Conservation (phyloP, 2,888 invertebrate genomes). For the Tiliacea aurago region DNA sequence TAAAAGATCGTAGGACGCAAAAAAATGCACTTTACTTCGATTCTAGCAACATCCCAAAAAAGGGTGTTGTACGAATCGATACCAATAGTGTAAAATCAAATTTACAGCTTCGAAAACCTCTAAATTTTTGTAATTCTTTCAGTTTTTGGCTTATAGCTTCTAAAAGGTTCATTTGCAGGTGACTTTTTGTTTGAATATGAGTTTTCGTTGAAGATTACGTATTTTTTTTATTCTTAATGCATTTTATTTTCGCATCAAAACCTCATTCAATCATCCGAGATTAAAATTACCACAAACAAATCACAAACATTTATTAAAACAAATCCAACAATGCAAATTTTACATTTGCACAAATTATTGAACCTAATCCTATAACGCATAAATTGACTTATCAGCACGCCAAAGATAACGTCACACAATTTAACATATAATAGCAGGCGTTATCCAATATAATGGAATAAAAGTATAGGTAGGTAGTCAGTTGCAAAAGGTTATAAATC, state of each 20-base stretch:
- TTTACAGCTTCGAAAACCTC: no score
- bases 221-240: background rate
- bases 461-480: slow-evolving; percentile 43
- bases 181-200: no score
- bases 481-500: slow-evolving; percentile 73
- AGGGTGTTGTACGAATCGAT: no score
- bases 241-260: background rate
- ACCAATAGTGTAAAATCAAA: no score
- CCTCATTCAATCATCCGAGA: background rate
- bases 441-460: slow-evolving; percentile 68
- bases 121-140: no score
- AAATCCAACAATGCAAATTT: slow-evolving; percentile 38
- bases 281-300: slow-evolving; percentile 19
- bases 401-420: slow-evolving; percentile 66
- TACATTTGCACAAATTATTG: slow-evolving; percentile 52
- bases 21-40: background rate
- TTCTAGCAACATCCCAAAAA: no score
- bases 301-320: slow-evolving; percentile 18
- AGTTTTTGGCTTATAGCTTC: no score
- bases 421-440: slow-evolving; percentile 71
- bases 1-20: background rate
- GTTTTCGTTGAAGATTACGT: background rate
- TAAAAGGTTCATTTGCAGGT: no score
- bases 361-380: slow-evolving; percentile 56
- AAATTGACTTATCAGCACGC: slow-evolving; percentile 65